Evolutionary conservation across 2,888 invertebrate species (phyloP), one percentile per base, ranked within the genome.

Genomic region (Laothoe populi): DNA sequence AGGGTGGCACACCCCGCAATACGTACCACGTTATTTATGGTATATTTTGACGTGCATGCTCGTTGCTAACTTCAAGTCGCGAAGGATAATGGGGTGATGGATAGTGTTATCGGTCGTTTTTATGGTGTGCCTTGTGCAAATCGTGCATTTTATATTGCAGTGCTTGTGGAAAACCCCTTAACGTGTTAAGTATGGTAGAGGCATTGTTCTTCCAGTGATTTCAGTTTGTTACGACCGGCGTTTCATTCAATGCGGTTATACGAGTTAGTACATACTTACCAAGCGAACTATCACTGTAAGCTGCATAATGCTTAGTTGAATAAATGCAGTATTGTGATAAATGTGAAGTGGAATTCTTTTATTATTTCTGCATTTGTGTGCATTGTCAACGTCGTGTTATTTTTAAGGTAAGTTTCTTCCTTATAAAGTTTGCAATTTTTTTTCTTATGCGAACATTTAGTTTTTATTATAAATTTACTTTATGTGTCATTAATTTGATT

Each of bases 81-180:
- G 68, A 73, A 78, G 86, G 82, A 87, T 91, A 89, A 90, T 90
- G 85, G 89, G 87, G 87, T 90, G 92, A 92, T 91, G 90, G 89
- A 90, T 91, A 88, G 88, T 92, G 90, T 90, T 92, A 91, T 91
- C 90, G 91, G 89, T 86, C 82, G 90, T 86, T 83, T 87, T 87
- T 86, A 84, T 77, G 81, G 87, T 85, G 84, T 83, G 84, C 79
- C 77, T 83, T 80, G 86, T 79, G 79, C 72, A 80, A 84, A 81
- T 77, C 72, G 84, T 83, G 81, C 81, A 81, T 79, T 80, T 84
- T 83, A 81, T 84, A 79, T 77, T 78, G 71, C 73, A 74, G 76
- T 79, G 81, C 76, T 73, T 69, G 78, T 83, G 88, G 82, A 84
- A 86, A 87, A 79, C 77, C 82, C 84, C 73, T 66, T 78, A 77